A percentile compares a stretch with the other conserved stretches of the same genome.
Evolutionary conservation across 92 coral and sea anemone species (phyloP).

Genomic region (Ricordea florida): DNA sequence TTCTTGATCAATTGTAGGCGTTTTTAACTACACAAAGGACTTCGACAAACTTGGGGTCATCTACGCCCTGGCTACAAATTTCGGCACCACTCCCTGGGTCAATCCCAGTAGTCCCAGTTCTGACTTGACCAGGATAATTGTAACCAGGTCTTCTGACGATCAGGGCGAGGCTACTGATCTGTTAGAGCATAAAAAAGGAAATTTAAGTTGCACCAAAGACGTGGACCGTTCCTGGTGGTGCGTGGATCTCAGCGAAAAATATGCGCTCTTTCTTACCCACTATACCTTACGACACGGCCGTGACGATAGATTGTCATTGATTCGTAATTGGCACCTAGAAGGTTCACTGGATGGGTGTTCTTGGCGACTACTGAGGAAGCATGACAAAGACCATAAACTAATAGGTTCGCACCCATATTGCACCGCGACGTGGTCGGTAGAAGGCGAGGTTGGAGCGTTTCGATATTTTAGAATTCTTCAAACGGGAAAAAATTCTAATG

Average conservation of each 20-base stretch:
- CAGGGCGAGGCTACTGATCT: slow-evolving; percentile 63
- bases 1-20: slow-evolving; percentile 37
- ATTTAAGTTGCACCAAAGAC: slow-evolving; percentile 63
- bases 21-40: slow-evolving; percentile 74
- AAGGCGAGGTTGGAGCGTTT: slow-evolving; percentile 57
- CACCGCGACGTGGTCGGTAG: slow-evolving; percentile 69
- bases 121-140: slow-evolving; percentile 32
- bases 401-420: slow-evolving; percentile 46
- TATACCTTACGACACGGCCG: slow-evolving; percentile 77
- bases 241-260: slow-evolving; percentile 61
- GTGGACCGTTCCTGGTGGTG: slow-evolving; percentile 76
- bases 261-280: slow-evolving; percentile 55
- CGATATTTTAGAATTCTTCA: slow-evolving; percentile 68
- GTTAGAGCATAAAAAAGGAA: slow-evolving; percentile 42
- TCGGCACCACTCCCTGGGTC: slow-evolving; percentile 59
- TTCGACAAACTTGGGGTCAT: slow-evolving; percentile 81
- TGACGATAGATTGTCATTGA: slow-evolving; percentile 61
- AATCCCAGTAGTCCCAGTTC: slow-evolving; percentile 57
- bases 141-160: slow-evolving; percentile 54
- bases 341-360: slow-evolving; percentile 60
- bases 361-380: slow-evolving; percentile 48
- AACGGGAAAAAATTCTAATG: slow-evolving; percentile 80
- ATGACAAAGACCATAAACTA: slow-evolving; percentile 29
- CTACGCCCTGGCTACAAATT: slow-evolving; percentile 73
- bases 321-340: slow-evolving; percentile 66